A percentile compares a stretch with the other conserved stretches of the same genome.
phyloP scores from a whole-genome alignment of 2,888 invertebrate species.

The Luffia ferchaultella region DNA sequence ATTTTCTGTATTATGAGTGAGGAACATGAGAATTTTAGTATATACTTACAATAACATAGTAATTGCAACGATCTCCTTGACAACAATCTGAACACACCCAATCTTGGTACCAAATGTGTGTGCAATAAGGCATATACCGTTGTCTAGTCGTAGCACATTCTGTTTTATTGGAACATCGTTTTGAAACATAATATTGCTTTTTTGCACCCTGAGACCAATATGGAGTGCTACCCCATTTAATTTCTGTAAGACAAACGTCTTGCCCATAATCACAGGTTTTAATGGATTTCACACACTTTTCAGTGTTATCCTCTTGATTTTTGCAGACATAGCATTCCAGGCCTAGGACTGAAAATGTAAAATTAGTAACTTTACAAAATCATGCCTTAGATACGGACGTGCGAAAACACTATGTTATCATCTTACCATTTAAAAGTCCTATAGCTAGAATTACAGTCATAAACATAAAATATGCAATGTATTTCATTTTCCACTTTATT shows the following conservation, averaged over 20 bases:
- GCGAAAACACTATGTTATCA: background rate
- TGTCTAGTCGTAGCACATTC: conserved; percentile 78
- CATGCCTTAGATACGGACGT: no score
- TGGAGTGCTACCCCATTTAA: conserved; percentile 95
- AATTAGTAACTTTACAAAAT: conserved; percentile 4
- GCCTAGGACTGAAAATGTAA: conserved; percentile 59
- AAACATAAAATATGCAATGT: background rate
- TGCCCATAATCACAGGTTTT: conserved; percentile 89
- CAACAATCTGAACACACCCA: conserved; percentile 98
- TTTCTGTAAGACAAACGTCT: conserved; percentile 87
- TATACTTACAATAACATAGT: conserved; percentile 88
- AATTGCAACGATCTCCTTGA: conserved; percentile 94
- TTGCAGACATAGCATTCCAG: conserved; percentile 96
- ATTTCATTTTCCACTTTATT: background rate
- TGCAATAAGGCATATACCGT: conserved; percentile 79
- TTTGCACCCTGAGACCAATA: conserved; percentile 94
- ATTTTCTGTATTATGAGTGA: no score
- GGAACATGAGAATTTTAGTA: no score
- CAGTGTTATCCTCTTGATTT: conserved; percentile 90
- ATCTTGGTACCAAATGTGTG: conserved; percentile 94
- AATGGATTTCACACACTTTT: conserved; percentile 92
- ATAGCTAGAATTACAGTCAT: background rate
- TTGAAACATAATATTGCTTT: conserved; percentile 93
- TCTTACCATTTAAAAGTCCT: background rate
- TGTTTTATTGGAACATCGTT: conserved; percentile 84